Percentiles rank a stretch among this genome's conserved stretches.
Evolutionary conservation across 2,797 vertebrate species (phyloP).

Genomic region (Syncerus caffer): DNA sequence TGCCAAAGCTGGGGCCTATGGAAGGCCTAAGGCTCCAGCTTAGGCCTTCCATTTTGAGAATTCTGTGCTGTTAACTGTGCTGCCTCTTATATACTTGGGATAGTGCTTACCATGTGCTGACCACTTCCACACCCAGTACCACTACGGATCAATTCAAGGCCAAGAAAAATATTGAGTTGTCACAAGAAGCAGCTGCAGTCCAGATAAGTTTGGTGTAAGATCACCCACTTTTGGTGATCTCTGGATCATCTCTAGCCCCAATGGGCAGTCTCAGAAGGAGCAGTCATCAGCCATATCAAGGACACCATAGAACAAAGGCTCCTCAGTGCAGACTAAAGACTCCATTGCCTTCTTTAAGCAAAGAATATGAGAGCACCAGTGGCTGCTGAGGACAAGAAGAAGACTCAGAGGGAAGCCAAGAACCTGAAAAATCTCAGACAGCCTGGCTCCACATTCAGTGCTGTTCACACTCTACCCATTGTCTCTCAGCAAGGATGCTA

Average conservation of each 20-base stretch:
- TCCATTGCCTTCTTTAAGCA: not conserved
- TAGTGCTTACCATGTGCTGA: not conserved
- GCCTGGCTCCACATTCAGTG: not conserved
- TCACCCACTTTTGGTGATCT: not conserved
- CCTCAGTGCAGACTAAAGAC: not conserved
- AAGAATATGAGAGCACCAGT: not conserved
- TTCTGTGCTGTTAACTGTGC: not conserved
- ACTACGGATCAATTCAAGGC: not conserved
- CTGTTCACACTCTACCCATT: not conserved
- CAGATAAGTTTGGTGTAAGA: not conserved
- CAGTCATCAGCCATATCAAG: not conserved
- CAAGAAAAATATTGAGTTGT: not conserved
- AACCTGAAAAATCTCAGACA: not conserved
- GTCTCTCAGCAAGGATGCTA: not conserved
- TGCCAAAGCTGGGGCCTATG: not conserved
- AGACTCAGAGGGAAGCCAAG: not conserved
- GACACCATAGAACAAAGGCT: not conserved
- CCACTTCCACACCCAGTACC: not conserved
- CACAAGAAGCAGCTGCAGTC: not conserved
- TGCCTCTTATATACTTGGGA: not conserved
- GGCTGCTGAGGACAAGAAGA: not conserved
- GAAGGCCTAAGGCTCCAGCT: not conserved
- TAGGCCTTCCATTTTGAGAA: not conserved
- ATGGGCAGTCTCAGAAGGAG: not conserved
- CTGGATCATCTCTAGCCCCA: not conserved